Evolutionary conservation across 1,140 invertebrate genomes (phyloP).

Genomic region (Dinothrombium tinctorium): DNA sequence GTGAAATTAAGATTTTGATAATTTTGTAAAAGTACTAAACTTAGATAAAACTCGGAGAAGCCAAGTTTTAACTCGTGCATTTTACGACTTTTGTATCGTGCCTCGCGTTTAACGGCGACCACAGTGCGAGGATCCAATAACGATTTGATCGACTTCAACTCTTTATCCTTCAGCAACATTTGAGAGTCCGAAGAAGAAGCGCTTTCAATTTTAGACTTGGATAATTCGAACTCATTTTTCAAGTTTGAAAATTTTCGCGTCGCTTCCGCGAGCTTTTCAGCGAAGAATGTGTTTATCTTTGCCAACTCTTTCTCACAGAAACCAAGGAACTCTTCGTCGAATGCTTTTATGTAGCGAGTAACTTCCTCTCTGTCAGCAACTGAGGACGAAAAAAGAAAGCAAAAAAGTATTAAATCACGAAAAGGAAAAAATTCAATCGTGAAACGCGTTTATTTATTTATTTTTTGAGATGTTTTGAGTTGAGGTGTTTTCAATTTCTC

Average conservation of each 20-base stretch:
- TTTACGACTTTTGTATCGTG: constrained; percentile 28
- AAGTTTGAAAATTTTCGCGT: constrained; percentile 76
- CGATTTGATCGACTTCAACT: neutral
- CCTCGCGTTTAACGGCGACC: constrained; percentile 6
- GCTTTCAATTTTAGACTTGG: constrained; percentile 13
- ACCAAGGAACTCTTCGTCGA: constrained; percentile 85
- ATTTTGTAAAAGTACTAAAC: constrained; percentile 60
- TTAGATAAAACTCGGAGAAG: constrained; percentile 97
- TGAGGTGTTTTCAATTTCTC: too few relatives aligned
- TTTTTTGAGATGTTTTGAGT: too few relatives aligned
- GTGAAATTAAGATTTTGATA: constrained; percentile 81
- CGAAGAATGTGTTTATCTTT: constrained; percentile 83
- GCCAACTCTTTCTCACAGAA: constrained; percentile 82
- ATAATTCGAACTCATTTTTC: constrained; percentile 56
- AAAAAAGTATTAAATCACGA: too few relatives aligned
- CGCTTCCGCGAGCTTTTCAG: constrained; percentile 91
- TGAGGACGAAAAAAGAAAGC: neutral
- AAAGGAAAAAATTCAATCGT: too few relatives aligned
- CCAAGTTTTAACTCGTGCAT: constrained; percentile 84
- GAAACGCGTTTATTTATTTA: too few relatives aligned
- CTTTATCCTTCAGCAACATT: constrained; percentile 11
- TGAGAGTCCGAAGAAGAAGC: too few relatives aligned
- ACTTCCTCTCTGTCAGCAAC: constrained; percentile 6
- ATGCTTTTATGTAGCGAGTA: constrained; percentile 20
- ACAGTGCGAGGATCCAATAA: neutral